Evolutionary conservation across 2,113 vertebrate genomes (phyloP).

Genomic region (Silurus meridionalis): DNA sequence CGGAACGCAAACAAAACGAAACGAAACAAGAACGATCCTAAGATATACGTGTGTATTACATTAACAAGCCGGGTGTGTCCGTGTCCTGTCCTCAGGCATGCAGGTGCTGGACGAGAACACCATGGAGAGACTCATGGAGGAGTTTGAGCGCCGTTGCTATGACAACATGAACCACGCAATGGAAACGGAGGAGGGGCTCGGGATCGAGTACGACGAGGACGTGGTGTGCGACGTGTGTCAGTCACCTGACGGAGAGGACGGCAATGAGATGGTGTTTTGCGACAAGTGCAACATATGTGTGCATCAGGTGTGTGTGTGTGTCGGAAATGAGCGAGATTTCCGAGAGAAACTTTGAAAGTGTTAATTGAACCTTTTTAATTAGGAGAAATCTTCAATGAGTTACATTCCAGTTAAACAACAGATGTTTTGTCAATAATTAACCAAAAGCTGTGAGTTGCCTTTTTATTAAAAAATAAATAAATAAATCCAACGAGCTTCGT

Average conservation of each 20-base stretch:
- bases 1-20: neutral
- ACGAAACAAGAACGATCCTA: neutral
- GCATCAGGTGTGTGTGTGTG: slow-evolving; percentile 82
- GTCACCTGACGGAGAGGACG: slow-evolving; percentile 95
- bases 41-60: no score
- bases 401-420: neutral
- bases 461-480: neutral
- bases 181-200: slow-evolving; percentile 92
- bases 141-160: slow-evolving; percentile 87
- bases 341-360: neutral
- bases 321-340: neutral
- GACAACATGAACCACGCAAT: slow-evolving; percentile 94
- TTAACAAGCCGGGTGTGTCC: neutral
- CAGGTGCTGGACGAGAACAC: slow-evolving; percentile 83
- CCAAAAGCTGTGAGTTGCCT: neutral
- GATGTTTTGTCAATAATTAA: slow-evolving; percentile 3
- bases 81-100: slow-evolving; percentile 65
- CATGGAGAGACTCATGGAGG: slow-evolving; percentile 91
- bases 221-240: slow-evolving; percentile 97
- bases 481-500: neutral
- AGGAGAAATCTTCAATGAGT: neutral
- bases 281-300: slow-evolving; percentile 99
- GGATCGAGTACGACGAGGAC: slow-evolving; percentile 97
- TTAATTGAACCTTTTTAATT: neutral
- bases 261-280: slow-evolving; percentile 99